These are phyloP conservation scores for Boloria selene DNA, from an alignment of 2,888 invertebrate genomes.

Conservation along the genomic window DNA sequence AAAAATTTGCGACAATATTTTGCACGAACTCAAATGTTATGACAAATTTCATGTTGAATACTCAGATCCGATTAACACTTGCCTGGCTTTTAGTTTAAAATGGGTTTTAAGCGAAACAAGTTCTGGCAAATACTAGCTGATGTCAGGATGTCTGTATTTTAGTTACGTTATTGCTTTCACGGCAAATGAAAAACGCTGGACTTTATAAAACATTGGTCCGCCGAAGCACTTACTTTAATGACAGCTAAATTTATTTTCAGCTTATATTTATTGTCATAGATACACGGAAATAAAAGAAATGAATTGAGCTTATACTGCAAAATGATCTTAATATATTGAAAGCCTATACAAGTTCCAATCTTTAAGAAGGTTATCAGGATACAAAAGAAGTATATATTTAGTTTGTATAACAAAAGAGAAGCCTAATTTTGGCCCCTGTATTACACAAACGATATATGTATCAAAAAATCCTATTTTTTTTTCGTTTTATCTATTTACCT, in stretches of 20 bases:
- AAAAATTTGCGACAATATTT: constrained; percentile 1
- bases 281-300: constrained; percentile 11
- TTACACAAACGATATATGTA: no score
- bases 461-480: no score
- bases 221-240: constrained; percentile 36
- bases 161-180: constrained; percentile 38
- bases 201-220: constrained; percentile 34
- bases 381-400: no score
- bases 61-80: constrained; percentile 33
- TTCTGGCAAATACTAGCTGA: constrained; percentile 34
- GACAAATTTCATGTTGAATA: constrained; percentile 25
- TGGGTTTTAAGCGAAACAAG: constrained; percentile 31
- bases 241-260: constrained; percentile 35
- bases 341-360: no score
- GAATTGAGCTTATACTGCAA: neutral
- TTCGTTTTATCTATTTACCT: no score
- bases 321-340: neutral
- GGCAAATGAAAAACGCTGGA: constrained; percentile 38
- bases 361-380: no score
- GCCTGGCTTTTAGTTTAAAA: constrained; percentile 35
- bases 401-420: no score
- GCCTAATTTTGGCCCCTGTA: no score
- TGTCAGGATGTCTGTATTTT: constrained; percentile 33
- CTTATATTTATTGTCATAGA: constrained; percentile 7
- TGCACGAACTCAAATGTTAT: constrained; percentile 4